Base-by-base conservation (phyloP, 2,888 invertebrate species). In the Leuctra nigra region DNA sequence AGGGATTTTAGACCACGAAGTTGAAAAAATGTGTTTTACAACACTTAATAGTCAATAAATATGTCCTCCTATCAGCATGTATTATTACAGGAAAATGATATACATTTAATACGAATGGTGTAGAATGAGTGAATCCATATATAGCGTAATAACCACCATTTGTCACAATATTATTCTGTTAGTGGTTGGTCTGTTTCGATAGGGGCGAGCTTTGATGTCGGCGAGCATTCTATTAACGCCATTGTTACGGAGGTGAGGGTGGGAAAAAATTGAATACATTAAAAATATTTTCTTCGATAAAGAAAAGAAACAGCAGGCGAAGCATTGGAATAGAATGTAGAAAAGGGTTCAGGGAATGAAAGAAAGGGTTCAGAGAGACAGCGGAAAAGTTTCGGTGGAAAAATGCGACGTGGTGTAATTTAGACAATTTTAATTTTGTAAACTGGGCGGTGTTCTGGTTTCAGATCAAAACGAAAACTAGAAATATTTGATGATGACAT, bases 201-300 rank as follows among this genome's bases (percentile, higher is more conserved):
- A n/a, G n/a, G n/a, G n/a, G n/a, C n/a, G n/a, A n/a, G n/a, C n/a
- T n/a, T n/a, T n/a, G n/a, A n/a, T n/a, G n/a, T n/a, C n/a, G n/a
- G n/a, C n/a, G n/a, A n/a, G n/a, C n/a, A n/a, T 18, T 41, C 41
- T 41, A 41, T 41, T 11, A 18, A 20, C 14, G 14, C 44, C 52
- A 57, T 57, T 57, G 54, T 57, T 57, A 44, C 55, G 53, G 11
- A 55, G 38, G 60, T 4, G 41, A 41, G 11, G 44, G 59, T 53
- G 56, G 14, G n/a, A 55, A 46, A 59, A 60, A 55, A 56, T 54
- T 25, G 57, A 57, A 59, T 57, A 55, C 57, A 57, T 60, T 57
- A 57, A 57, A 57, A 57, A 60, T 55, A 60, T 60, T 57, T 53
- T 60, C 41, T 41, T 41, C 47, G 57, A 57, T 55, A 52, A 57